These are phyloP conservation scores for Montipora foliosa DNA, from an alignment of 64 coral and sea anemone species.

Conservation along the genomic window DNA sequence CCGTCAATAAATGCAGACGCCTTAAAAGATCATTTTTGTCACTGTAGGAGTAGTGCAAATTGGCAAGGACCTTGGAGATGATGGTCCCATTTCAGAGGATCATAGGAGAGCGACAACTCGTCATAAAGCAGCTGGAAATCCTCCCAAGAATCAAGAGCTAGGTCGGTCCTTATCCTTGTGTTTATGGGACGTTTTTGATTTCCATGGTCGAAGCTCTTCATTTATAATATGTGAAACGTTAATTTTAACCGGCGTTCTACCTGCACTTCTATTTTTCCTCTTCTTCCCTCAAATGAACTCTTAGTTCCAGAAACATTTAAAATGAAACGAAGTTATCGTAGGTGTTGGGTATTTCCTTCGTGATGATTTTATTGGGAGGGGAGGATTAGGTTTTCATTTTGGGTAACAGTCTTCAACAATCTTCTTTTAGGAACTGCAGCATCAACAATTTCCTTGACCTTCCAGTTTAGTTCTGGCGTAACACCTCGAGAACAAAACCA, in stretches of 20 bases:
- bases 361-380: background rate
- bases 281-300: no score
- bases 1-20: background rate
- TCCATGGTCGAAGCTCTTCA: no score
- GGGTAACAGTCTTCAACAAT: background rate
- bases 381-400: background rate
- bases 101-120: background rate
- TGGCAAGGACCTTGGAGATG: constrained; percentile 17
- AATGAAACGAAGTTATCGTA: background rate
- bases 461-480: constrained; percentile 10
- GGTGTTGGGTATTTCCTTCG: background rate
- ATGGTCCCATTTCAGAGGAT: background rate
- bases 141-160: constrained; percentile 3
- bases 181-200: background rate
- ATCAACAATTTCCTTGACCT: constrained; percentile 35
- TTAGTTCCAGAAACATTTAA: no score
- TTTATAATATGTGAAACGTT: no score
- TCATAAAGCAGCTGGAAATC: constrained; percentile 4
- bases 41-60: constrained; percentile 18
- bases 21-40: background rate
- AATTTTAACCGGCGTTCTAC: no score
- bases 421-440: constrained; percentile 2
- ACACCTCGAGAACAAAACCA: constrained; percentile 21
- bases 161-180: background rate
- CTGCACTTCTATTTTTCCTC: no score